Base-by-base conservation (phyloP, 2,113 vertebrate species). In the Lophochroa leadbeateri region DNA sequence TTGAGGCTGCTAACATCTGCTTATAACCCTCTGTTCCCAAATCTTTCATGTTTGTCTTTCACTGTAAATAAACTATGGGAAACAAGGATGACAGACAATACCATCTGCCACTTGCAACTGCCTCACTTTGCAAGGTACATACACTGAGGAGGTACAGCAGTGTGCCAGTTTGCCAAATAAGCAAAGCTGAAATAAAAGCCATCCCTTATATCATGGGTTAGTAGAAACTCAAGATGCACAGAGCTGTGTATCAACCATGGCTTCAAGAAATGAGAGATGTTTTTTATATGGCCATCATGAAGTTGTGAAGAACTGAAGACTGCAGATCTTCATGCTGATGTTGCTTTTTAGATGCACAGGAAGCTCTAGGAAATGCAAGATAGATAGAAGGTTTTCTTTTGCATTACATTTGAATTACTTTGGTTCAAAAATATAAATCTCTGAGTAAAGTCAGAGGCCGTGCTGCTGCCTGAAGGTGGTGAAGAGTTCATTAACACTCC, bases 101-200 rank as follows among this genome's bases (percentile, higher is more conserved):
- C 4, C 25, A n/a, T 47, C 11, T 2, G 65, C 17, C 46, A 39
- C 7, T 55, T 76, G 58, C 21, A 17, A 27, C 29, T 50, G 17
- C 11, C 17, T 28, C 7, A 7, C 41, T 35, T 74, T 0, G 9
- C 52, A 27, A 33, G 19, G 21, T 55, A 47, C 1, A 1, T 23
- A 6, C 3, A 5, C 39, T 29, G 20, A n/a, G 11, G 31, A 44
- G 13, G 11, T 43, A 33, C 6, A 21, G 28, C 8, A 55, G 23
- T 2, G 5, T 15, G 17, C 17, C 25, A 49, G 12, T n/a, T 15
- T 58, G 50, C 29, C 21, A 68, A 37, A n/a, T 20, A 5, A 80
- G 27, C 7, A 7, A 81, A 65, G 29, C 5, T 27, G 11, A 85
- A 88, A 50, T 19, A 60, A 46, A 47, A 33, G 3, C 3, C 29